Evolutionary conservation across 1,140 invertebrate genomes (phyloP).

Genomic region (Pseudomyrmex sp.): DNA sequence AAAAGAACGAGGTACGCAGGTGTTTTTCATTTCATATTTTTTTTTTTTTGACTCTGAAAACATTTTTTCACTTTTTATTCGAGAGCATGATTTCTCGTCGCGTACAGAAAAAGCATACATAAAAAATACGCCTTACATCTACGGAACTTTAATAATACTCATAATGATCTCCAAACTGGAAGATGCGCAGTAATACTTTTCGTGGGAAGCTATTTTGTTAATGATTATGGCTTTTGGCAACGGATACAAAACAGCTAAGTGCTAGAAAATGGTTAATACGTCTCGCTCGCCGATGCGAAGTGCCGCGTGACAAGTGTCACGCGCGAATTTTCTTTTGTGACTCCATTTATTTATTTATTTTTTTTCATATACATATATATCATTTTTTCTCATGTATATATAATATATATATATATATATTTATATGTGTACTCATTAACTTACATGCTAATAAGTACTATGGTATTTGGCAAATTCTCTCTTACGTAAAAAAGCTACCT

Average conservation of each 20-base stretch:
- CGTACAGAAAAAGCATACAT: slow-evolving; percentile 86
- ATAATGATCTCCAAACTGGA: slow-evolving; percentile 77
- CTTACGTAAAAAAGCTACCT: slow-evolving; percentile 85
- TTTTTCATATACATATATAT: slow-evolving; percentile 45
- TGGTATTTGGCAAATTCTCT: slow-evolving; percentile 84
- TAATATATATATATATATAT: slow-evolving; percentile 59
- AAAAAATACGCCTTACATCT: slow-evolving; percentile 85
- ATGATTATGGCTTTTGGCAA: slow-evolving; percentile 72
- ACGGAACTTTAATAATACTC: slow-evolving; percentile 79
- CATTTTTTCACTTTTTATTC: slow-evolving; percentile 78
- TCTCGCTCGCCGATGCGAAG: slow-evolving; percentile 42
- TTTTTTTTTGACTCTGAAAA: slow-evolving; percentile 62
- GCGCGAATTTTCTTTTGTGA: slow-evolving; percentile 21
- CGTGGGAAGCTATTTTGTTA: slow-evolving; percentile 69
- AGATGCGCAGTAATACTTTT: slow-evolving; percentile 84
- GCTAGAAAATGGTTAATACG: slow-evolving; percentile 61
- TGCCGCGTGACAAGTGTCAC: slow-evolving; percentile 34
- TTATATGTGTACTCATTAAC: slow-evolving; percentile 71
- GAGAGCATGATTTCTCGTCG: slow-evolving; percentile 79
- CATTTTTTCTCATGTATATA: slow-evolving; percentile 1
- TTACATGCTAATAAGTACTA: slow-evolving; percentile 85
- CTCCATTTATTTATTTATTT: slow-evolving; percentile 18
- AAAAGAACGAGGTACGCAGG: background rate
- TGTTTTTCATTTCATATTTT: background rate
- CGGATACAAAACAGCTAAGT: slow-evolving; percentile 77